These are phyloP conservation scores for Corythornis cristatus DNA, from an alignment of 2,113 vertebrate genomes.

Conservation along the genomic window DNA sequence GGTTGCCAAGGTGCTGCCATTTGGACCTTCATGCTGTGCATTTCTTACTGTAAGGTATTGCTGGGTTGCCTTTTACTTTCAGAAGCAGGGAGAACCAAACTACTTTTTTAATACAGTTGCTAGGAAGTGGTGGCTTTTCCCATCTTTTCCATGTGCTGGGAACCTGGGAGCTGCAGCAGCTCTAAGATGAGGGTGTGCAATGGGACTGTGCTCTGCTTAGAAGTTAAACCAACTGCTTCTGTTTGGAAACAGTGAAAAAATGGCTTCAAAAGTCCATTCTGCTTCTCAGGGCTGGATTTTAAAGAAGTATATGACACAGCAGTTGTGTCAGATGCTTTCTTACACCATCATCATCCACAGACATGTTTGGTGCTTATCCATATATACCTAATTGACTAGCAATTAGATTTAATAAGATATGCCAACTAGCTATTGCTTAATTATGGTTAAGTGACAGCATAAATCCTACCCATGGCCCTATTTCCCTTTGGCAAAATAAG, in stretches of 20 bases:
- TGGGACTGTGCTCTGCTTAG: neutral
- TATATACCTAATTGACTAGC: neutral
- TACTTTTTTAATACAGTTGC: neutral
- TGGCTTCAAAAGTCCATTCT: neutral
- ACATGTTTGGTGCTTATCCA: neutral
- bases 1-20: neutral
- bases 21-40: rapidly evolving
- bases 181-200: neutral
- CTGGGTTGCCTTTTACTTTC: neutral
- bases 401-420: neutral
- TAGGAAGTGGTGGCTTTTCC: neutral
- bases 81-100: neutral
- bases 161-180: neutral
- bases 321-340: neutral
- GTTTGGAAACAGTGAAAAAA: neutral
- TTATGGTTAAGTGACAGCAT: neutral
- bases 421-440: neutral
- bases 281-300: neutral
- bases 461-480: neutral
- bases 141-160: neutral
- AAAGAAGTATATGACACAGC: neutral
- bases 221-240: neutral
- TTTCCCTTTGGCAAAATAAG: neutral
- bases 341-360: neutral
- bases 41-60: neutral